Percentiles rank a stretch among this genome's conserved stretches.
phyloP scores from a whole-genome alignment of 2,797 vertebrate genomes.

The Bradypodion pumilum region DNA sequence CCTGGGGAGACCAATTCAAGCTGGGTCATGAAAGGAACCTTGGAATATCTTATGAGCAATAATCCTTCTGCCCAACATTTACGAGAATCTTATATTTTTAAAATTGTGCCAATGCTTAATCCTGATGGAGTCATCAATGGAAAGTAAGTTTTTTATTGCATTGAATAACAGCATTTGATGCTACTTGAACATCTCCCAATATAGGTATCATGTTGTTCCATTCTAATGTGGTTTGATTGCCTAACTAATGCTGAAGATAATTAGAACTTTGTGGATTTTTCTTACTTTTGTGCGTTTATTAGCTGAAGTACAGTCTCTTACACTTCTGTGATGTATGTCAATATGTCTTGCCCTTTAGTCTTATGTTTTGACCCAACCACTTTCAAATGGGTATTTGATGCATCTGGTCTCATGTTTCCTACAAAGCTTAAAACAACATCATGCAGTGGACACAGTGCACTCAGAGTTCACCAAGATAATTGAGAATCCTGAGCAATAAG shows the following conservation, averaged over 20 bases:
- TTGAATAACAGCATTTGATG: not conserved
- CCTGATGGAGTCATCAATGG: conserved; percentile 98
- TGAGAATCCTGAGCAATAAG: not conserved
- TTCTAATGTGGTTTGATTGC: not conserved
- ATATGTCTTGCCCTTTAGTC: not conserved
- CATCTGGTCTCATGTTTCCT: not conserved
- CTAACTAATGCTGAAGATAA: conserved; percentile 2
- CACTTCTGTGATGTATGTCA: not conserved
- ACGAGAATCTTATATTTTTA: conserved; percentile 95
- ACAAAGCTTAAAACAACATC: not conserved
- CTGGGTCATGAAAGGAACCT: conserved; percentile 99
- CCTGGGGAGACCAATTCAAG: conserved; percentile 98
- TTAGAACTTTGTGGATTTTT: not conserved
- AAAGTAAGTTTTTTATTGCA: conserved; percentile 82
- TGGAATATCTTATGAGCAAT: conserved; percentile 95
- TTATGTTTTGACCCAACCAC: not conserved
- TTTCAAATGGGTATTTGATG: not conserved
- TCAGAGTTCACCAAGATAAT: not conserved
- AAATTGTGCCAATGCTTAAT: conserved; percentile 99
- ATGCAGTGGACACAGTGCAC: not conserved
- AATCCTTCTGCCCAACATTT: conserved; percentile 87
- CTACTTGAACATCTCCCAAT: not conserved
- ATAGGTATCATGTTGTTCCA: not conserved
- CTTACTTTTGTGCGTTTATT: not conserved
- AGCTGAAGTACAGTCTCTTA: not conserved